phyloP scores from a whole-genome alignment of 2,888 invertebrate genomes.

The Julus scanicus region DNA sequence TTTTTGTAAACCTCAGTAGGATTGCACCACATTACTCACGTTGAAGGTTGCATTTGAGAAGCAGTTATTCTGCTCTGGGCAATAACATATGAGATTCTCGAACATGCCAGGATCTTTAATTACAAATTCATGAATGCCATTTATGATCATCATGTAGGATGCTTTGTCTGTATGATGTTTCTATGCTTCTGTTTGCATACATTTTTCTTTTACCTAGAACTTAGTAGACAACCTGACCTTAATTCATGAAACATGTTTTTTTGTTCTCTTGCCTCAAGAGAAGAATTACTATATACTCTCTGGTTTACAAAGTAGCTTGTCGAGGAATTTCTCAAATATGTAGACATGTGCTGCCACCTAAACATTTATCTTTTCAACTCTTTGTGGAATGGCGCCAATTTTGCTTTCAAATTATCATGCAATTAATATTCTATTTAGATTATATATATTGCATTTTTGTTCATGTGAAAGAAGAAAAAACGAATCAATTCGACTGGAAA shows the following conservation, averaged over 20 bases:
- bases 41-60: neutral
- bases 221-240: constrained; percentile 4
- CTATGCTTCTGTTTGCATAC: neutral
- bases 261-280: neutral
- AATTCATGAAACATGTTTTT: neutral
- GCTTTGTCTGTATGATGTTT: neutral
- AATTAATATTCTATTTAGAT: neutral
- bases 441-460: neutral
- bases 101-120: neutral
- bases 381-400: neutral
- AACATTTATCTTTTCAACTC: neutral
- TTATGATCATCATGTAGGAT: neutral
- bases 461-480: neutral
- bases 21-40: neutral
- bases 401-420: neutral
- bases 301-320: neutral
- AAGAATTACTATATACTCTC: neutral
- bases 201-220: neutral
- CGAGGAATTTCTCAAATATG: neutral
- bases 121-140: neutral
- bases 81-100: neutral
- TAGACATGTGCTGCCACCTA: neutral
- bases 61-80: neutral
- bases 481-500: too few species aligned
- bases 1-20: neutral